Percentiles rank a stretch among this genome's conserved stretches.
Evolutionary conservation across 2,797 vertebrate species (phyloP).

Genomic region (Hirundo rustica): DNA sequence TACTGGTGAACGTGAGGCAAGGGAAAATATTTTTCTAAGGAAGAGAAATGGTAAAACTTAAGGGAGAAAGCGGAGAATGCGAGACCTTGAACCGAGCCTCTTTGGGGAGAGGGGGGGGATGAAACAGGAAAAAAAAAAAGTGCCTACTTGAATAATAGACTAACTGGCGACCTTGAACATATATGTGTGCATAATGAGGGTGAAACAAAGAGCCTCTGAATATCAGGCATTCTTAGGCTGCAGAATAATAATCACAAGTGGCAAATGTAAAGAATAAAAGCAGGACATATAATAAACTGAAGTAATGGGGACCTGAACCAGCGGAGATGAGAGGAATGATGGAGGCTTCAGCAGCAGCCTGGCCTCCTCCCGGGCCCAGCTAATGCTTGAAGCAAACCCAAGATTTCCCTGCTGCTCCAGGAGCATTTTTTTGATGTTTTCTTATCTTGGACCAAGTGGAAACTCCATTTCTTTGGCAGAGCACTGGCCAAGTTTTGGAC

Average conservation of each 20-base stretch:
- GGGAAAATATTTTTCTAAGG: constrained; percentile 73
- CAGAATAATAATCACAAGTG: constrained; percentile 76
- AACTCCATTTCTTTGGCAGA: neutral
- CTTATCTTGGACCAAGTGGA: neutral
- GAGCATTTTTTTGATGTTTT: neutral
- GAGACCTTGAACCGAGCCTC: constrained; percentile 78
- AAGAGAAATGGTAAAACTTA: constrained; percentile 77
- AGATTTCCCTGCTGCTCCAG: neutral
- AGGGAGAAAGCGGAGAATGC: constrained; percentile 61
- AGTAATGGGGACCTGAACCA: constrained; percentile 53
- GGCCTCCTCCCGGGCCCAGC: constrained; percentile 6
- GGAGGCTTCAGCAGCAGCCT: constrained; percentile 38
- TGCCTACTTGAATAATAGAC: constrained; percentile 74
- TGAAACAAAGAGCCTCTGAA: constrained; percentile 75
- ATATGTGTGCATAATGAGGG: constrained; percentile 70
- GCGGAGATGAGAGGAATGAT: constrained; percentile 42
- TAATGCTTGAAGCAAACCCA: neutral
- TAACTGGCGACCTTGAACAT: constrained; percentile 78
- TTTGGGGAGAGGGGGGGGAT: constrained; percentile 39
- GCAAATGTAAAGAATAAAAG: constrained; percentile 61
- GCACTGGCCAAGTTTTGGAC: neutral
- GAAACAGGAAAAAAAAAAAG: constrained; percentile 71
- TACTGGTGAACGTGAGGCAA: constrained; percentile 59
- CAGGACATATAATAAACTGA: constrained; percentile 57
- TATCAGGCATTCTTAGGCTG: constrained; percentile 70